Evolutionary conservation across 2,113 vertebrate species (phyloP).

Genomic region (Pteronura brasiliensis): DNA sequence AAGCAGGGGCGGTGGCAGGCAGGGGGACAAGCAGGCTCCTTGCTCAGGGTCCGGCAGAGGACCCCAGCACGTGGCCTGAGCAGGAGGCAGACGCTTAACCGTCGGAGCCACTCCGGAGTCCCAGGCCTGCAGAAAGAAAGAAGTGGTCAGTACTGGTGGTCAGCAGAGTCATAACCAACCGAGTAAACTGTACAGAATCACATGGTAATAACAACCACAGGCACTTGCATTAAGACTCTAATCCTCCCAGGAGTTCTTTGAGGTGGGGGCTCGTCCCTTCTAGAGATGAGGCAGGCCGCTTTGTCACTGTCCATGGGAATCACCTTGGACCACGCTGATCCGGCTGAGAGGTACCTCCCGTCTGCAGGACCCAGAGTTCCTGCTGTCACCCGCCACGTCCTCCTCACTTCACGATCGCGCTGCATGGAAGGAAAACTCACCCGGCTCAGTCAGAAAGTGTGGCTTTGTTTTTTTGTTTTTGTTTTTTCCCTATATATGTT

Average conservation of each 20-base stretch:
- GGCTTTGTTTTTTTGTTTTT: too few species aligned
- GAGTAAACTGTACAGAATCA: neutral
- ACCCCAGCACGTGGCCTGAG: too few species aligned
- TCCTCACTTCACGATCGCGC: rapidly evolving
- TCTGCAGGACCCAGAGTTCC: rapidly evolving
- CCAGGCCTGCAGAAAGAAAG: neutral
- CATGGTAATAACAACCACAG: neutral
- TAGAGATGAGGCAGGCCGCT: neutral
- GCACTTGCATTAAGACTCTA: neutral
- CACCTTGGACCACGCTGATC: too few species aligned
- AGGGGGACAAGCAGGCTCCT: too few species aligned
- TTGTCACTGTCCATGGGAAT: neutral
- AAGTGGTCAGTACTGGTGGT: neutral
- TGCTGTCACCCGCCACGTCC: rapidly evolving
- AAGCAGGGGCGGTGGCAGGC: too few species aligned
- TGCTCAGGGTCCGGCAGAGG: too few species aligned
- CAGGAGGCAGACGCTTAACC: too few species aligned
- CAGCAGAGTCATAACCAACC: neutral
- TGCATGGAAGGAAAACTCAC: neutral
- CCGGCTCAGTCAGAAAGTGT: neutral
- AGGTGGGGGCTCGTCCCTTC: neutral
- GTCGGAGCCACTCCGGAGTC: too few species aligned
- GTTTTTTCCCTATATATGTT: neutral
- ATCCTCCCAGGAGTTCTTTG: neutral
- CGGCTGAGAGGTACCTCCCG: too few species aligned